A percentile compares a stretch with the other conserved stretches of the same genome.
Conservation (phyloP, 2,113 vertebrate genomes). For the Romanogobio albipinnatus region DNA sequence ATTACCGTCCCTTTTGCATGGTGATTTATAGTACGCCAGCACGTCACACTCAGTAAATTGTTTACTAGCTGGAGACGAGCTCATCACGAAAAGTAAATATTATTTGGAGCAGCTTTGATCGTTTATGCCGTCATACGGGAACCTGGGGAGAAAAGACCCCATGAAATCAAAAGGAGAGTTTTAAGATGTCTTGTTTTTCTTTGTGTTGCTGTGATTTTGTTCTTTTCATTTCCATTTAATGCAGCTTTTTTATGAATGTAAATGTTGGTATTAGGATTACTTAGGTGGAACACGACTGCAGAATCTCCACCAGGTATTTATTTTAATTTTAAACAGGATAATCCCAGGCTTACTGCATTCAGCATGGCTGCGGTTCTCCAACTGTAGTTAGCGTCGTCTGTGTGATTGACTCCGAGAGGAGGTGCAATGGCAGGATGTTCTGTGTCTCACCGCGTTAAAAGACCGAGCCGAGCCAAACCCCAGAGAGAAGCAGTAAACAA, state of each 20-base stretch:
- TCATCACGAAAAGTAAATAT: conserved; percentile 66
- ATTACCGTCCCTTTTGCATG: conserved; percentile 73
- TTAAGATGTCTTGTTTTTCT: background rate
- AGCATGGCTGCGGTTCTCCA: conserved; percentile 53
- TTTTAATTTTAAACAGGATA: conserved; percentile 30
- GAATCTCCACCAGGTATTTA: conserved; percentile 22
- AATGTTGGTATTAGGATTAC: conserved; percentile 14
- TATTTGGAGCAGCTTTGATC: conserved; percentile 52
- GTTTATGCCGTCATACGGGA: conserved; percentile 24
- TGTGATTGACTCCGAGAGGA: conserved; percentile 29
- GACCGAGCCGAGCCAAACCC: conserved; percentile 37
- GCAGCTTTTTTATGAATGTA: conserved; percentile 28
- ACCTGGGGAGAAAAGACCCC: background rate
- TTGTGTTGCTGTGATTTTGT: background rate
- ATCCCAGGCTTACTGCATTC: conserved; percentile 26
- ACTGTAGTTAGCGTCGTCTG: conserved; percentile 18
- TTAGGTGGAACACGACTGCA: background rate
- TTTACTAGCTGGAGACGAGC: conserved; percentile 68
- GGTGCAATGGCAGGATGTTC: conserved; percentile 20
- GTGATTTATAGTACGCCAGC: conserved; percentile 74
- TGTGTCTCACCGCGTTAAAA: conserved; percentile 26
- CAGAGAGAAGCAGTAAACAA: conserved; percentile 47
- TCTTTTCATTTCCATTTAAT: background rate
- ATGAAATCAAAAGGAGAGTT: background rate
- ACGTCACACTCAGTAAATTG: conserved; percentile 57